Evolutionary conservation across 2,113 vertebrate species (phyloP).

Genomic region (Hirundichthys speculiger): DNA sequence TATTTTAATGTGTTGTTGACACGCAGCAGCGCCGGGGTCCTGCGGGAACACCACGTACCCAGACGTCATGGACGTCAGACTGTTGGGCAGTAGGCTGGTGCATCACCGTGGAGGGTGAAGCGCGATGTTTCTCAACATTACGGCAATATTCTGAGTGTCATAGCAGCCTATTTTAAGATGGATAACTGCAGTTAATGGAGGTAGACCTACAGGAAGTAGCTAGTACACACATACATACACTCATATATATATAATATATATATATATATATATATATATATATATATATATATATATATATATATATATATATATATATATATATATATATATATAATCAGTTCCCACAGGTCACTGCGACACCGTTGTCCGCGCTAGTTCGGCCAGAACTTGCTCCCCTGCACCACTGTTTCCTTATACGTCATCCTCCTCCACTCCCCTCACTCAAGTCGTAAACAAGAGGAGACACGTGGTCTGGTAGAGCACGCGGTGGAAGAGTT

Average conservation of each 20-base stretch:
- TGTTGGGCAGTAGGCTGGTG: background rate
- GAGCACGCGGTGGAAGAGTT: conserved; percentile 50
- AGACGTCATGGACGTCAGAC: conserved; percentile 1
- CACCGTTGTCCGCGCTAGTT: conserved; percentile 60
- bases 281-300: too few relatives aligned
- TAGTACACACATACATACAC: too few relatives aligned
- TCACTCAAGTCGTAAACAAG: conserved; percentile 71
- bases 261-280: too few relatives aligned
- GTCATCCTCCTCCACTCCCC: conserved; percentile 52
- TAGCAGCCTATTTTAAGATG: too few relatives aligned
- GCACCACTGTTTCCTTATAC: conserved; percentile 62
- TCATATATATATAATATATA: too few relatives aligned
- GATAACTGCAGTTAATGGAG: too few relatives aligned
- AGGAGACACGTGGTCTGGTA: conserved; percentile 56
- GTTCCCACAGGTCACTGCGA: conserved; percentile 65
- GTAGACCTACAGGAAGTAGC: too few relatives aligned
- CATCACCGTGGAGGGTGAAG: too few relatives aligned
- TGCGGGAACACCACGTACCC: conserved; percentile 42
- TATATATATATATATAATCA: background rate
- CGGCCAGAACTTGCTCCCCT: conserved; percentile 53
- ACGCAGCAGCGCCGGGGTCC: conserved; percentile 11
- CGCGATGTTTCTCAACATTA: too few relatives aligned
- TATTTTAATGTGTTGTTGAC: conserved; percentile 34
- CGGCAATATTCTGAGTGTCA: too few relatives aligned
- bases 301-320: too few relatives aligned